Evolutionary conservation across 1,140 invertebrate species (phyloP), one percentile per base, ranked within the genome.

Genomic region (Drosophila bifasciata): DNA sequence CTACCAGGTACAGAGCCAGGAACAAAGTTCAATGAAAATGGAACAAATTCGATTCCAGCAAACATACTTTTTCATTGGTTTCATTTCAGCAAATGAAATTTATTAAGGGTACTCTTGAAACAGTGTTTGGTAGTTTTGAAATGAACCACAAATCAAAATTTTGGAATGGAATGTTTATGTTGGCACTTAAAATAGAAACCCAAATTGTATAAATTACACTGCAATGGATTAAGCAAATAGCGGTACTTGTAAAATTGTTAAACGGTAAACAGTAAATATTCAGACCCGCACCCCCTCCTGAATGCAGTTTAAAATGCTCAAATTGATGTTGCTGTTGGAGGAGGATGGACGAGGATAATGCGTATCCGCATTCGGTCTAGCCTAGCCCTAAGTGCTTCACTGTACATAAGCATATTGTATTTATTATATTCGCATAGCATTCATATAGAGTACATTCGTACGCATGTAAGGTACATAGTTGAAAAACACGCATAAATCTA

Each of bases 401-500:
- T 80, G 64, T 80, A 70, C 23, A 77, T 76, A 74, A 68, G n/a
- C 28, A 58, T 72, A 64, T 28, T 73, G 59, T 73, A 73, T 73
- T 73, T 73, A 73, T 73, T 63, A 51, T 36, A 53, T 19, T 51
- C 48, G 25, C 40, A 23, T 73, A 73, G 32, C 40, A 32, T 68
- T 48, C n/a, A n/a, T 58, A 45, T 60, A 25, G 36, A 72, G 25
- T 62, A 45, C 50, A 73, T 53, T 73, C 50, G 58, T 40, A 44
- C 41, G 64, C 49, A 53, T 40, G 15, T 79, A 83, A 76, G 60
- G 67, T 78, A n/a, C n/a, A n/a, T n/a, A 86, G 83, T 86, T 86
- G 77, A 81, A 89, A 80, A 89, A 89, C 85, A 89, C 85, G 85
- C 85, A 89, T 89, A 89, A 89, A 85, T 86, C 70, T 81, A 89